Evolutionary conservation across 2,888 invertebrate species (phyloP).

Genomic region (Aproaerema taeniolella): DNA sequence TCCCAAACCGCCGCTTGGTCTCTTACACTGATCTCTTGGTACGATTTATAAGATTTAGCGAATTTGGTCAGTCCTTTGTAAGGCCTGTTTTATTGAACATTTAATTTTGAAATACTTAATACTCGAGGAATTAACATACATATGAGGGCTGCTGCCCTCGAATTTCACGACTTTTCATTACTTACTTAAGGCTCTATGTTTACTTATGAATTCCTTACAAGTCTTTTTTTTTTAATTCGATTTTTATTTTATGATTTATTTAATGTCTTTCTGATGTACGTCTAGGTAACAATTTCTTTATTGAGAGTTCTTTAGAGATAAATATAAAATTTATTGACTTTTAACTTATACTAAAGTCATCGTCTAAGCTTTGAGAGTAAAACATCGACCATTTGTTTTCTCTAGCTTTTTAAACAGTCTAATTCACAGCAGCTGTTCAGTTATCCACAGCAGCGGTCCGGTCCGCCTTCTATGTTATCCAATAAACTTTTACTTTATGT

Average conservation of each 20-base stretch:
- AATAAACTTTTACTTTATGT: background rate
- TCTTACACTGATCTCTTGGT: conserved; percentile 32
- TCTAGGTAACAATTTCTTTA: too few species aligned
- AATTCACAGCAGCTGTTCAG: too few species aligned
- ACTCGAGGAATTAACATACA: background rate
- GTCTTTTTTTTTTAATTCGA: too few species aligned
- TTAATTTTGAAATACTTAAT: background rate
- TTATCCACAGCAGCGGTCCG: too few species aligned
- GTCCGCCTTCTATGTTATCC: too few species aligned
- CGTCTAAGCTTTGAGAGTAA: too few species aligned
- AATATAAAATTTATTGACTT: too few species aligned
- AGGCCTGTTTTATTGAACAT: background rate
- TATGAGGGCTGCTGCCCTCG: background rate
- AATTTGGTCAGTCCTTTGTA: background rate
- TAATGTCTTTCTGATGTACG: too few species aligned
- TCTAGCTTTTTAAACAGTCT: background rate
- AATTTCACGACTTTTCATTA: background rate
- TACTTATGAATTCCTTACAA: too few species aligned
- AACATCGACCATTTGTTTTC: background rate
- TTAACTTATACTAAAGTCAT: too few species aligned
- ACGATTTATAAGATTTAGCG: conserved; percentile 24
- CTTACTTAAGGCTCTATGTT: background rate
- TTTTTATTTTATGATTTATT: too few species aligned
- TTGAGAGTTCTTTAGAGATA: too few species aligned
- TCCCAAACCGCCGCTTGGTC: conserved; percentile 46